Evolutionary conservation across 2,888 invertebrate genomes (phyloP).

Genomic region (Drosophila aldrichi): DNA sequence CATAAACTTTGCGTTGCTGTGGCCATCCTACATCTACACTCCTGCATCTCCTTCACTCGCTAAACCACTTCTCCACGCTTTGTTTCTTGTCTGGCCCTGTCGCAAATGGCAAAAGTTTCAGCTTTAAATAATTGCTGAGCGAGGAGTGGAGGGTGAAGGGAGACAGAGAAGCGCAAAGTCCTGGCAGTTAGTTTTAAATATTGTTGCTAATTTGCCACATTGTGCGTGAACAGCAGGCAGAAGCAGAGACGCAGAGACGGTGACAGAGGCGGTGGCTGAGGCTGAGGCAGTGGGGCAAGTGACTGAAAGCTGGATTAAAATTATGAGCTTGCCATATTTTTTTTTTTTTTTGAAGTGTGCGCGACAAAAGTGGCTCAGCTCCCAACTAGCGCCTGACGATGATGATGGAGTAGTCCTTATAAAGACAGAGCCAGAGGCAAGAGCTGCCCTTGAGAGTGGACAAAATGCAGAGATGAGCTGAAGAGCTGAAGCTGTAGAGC

Average conservation of each 20-base stretch:
- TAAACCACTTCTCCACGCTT: conserved; percentile 1
- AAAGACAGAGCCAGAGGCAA: conserved; percentile 22
- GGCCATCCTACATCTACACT: conserved; percentile 12
- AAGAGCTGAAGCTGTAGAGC: conserved; percentile 40
- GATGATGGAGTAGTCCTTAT: conserved; percentile 41
- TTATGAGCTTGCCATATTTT: conserved; percentile 78
- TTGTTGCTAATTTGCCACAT: conserved; percentile 79
- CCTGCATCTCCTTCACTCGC: background rate
- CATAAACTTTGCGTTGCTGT: conserved; percentile 61
- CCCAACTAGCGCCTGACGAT: conserved; percentile 35
- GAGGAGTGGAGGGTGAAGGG: background rate
- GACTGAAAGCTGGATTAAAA: conserved; percentile 71
- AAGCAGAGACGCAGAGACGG: conserved; percentile 3
- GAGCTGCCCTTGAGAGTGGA: conserved; percentile 44
- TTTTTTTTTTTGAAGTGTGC: conserved; percentile 59
- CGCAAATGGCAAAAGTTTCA: conserved; percentile 71
- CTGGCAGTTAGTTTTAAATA: conserved; percentile 75
- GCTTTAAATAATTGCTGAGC: conserved; percentile 74
- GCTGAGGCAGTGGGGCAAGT: conserved; percentile 5
- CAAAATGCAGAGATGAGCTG: conserved; percentile 44
- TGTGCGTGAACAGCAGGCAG: conserved; percentile 68
- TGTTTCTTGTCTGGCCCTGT: conserved; percentile 50
- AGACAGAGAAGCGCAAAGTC: conserved; percentile 10
- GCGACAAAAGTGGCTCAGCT: conserved; percentile 27
- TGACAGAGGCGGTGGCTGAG: background rate